phyloP scores from a whole-genome alignment of 2,113 vertebrate genomes.

The Hydrochoerus hydrochaeris region DNA sequence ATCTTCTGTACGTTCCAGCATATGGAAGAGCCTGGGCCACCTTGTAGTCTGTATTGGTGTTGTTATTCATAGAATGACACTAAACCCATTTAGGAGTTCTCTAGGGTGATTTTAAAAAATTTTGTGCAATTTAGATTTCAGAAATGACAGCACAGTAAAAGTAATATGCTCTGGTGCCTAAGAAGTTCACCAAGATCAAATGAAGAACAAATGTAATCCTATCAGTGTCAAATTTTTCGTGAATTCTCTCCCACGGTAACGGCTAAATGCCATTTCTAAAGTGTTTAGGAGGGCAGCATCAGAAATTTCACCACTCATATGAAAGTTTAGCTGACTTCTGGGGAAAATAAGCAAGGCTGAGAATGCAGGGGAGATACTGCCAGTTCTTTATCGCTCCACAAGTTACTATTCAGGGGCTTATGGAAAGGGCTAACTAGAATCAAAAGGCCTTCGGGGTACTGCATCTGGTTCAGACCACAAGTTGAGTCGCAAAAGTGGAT shows the following conservation, averaged over 20 bases:
- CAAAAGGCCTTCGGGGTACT: not conserved
- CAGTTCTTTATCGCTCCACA: not conserved
- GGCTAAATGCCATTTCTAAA: conserved; percentile 64
- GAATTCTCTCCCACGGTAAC: conserved; percentile 54
- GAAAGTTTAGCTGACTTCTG: conserved; percentile 60
- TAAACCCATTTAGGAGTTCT: conserved; percentile 34
- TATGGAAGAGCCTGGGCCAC: not conserved
- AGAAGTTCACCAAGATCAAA: conserved; percentile 63
- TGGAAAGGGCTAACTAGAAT: too few species aligned
- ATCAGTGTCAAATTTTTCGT: conserved; percentile 54
- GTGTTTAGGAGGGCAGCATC: conserved; percentile 48
- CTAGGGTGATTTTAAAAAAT: conserved; percentile 57
- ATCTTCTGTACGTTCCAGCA: not conserved
- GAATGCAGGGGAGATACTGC: not conserved
- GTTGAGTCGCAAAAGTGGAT: not conserved
- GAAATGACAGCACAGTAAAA: conserved; percentile 71
- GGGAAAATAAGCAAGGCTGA: conserved; percentile 42
- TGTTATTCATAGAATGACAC: not conserved
- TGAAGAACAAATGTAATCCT: conserved; percentile 68
- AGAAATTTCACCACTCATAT: not conserved
- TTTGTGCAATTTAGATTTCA: conserved; percentile 67
- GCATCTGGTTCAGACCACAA: not conserved
- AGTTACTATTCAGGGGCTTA: not conserved
- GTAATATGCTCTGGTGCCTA: conserved; percentile 60
- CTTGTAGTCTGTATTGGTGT: not conserved